phyloP scores from a whole-genome alignment of 2,113 vertebrate species.

The Petaurus breviceps region DNA sequence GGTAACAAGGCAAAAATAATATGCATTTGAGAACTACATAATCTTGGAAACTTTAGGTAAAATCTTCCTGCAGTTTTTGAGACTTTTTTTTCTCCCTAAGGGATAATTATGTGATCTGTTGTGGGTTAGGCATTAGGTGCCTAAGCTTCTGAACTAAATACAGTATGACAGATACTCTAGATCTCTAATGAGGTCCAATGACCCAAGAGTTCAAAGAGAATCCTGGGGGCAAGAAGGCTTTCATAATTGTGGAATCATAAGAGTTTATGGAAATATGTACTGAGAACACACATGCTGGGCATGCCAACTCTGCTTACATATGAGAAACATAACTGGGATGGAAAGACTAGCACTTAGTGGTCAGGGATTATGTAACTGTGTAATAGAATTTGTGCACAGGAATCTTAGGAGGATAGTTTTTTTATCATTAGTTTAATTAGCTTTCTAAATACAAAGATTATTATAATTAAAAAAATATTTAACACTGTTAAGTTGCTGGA shows the following conservation, averaged over 20 bases:
- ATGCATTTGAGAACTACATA: fast-evolving
- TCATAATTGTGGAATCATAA: constrained; percentile 16
- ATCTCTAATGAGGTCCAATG: background rate
- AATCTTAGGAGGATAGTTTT: constrained; percentile 67
- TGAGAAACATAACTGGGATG: constrained; percentile 26
- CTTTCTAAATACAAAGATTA: constrained; percentile 60
- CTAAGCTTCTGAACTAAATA: background rate
- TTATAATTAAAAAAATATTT: constrained; percentile 22
- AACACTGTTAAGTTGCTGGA: constrained; percentile 29
- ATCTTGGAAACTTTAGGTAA: background rate
- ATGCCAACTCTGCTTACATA: constrained; percentile 9
- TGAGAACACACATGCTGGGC: background rate
- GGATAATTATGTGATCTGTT: background rate
- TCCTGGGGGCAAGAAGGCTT: background rate
- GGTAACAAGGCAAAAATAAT: constrained; percentile 32
- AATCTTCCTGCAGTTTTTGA: background rate
- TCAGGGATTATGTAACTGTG: constrained; percentile 49
- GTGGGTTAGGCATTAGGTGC: background rate
- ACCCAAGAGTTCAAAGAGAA: constrained; percentile 35
- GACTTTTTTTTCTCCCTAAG: background rate
- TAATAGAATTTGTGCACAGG: constrained; percentile 23
- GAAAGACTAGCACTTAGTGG: constrained; percentile 34
- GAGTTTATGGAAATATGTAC: constrained; percentile 39
- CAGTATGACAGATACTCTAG: background rate
- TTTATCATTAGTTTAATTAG: constrained; percentile 59